Evolutionary conservation across 2,113 vertebrate species (phyloP).

Genomic region (Malurus cyaneus): DNA sequence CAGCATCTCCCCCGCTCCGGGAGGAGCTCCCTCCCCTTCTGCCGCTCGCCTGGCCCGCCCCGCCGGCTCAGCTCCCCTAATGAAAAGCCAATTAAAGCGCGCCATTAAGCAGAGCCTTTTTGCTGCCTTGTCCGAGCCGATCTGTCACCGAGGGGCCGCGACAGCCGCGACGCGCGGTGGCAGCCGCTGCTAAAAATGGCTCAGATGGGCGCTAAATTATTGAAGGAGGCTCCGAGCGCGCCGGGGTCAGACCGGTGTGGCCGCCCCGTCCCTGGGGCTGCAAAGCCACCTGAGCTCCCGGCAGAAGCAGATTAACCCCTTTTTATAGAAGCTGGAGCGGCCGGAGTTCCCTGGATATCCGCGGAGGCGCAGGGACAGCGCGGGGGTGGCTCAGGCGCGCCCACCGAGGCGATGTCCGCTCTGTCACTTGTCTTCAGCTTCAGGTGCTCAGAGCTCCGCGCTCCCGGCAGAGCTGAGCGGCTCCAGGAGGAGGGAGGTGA

Average conservation of each 20-base stretch:
- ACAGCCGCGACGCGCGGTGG: neutral
- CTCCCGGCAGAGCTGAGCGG: fast-evolving
- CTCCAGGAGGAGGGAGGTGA: neutral
- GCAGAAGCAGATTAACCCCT: neutral
- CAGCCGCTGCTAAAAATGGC: neutral
- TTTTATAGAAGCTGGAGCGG: neutral
- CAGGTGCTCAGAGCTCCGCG: fast-evolving
- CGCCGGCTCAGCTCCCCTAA: neutral
- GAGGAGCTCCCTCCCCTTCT: neutral
- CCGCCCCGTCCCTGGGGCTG: fast-evolving
- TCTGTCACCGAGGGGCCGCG: neutral
- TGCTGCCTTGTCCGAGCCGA: neutral
- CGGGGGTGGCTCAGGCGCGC: neutral
- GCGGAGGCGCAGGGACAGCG: neutral
- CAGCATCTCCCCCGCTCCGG: neutral
- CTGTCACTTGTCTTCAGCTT: no score
- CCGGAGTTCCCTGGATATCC: neutral
- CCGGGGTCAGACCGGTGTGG: neutral
- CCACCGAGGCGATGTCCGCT: fast-evolving
- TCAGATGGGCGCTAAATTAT: neutral
- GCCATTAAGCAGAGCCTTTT: neutral
- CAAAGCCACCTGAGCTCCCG: neutral
- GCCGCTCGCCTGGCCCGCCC: neutral
- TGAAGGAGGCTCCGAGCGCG: neutral
- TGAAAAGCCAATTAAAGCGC: neutral